A percentile compares a stretch with the other conserved stretches of the same genome.
These are phyloP conservation scores for Drosophila watanabei DNA, from an alignment of 1,140 invertebrate species.

Conservation along the genomic window DNA sequence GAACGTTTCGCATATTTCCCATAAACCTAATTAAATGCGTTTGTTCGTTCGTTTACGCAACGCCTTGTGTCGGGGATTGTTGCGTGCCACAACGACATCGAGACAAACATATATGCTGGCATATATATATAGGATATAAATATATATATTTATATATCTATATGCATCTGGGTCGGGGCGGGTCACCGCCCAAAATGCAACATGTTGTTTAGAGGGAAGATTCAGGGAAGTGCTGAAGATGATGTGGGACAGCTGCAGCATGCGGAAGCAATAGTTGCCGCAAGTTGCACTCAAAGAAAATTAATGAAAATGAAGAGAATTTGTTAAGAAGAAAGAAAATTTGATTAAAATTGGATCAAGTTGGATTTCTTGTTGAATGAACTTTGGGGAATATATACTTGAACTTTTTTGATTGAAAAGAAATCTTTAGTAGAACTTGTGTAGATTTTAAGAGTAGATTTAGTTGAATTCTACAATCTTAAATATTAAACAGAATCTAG, in stretches of 20 bases:
- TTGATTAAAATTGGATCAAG: neutral
- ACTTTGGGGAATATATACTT: neutral
- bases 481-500: too few relatives aligned
- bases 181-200: slow-evolving; percentile 60
- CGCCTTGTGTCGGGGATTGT: slow-evolving; percentile 62
- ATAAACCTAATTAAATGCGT: slow-evolving; percentile 82
- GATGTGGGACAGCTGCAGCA: slow-evolving; percentile 50
- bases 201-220: slow-evolving; percentile 45
- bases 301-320: too few relatives aligned
- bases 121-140: slow-evolving; percentile 4
- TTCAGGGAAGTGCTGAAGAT: slow-evolving; percentile 18
- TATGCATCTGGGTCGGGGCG: slow-evolving; percentile 53
- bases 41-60: slow-evolving; percentile 75
- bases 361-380: neutral
- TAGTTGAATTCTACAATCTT: neutral
- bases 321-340: too few relatives aligned
- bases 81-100: slow-evolving; percentile 44
- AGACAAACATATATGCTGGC: neutral
- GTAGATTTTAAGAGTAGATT: too few relatives aligned
- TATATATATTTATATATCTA: slow-evolving; percentile 20
- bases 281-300: slow-evolving; percentile 21
- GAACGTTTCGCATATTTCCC: slow-evolving; percentile 75
- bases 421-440: neutral
- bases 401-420: neutral
- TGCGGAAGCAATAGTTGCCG: slow-evolving; percentile 33